Evolutionary conservation across 2,797 vertebrate genomes (phyloP).

Genomic region (Jordanella pulchra): DNA sequence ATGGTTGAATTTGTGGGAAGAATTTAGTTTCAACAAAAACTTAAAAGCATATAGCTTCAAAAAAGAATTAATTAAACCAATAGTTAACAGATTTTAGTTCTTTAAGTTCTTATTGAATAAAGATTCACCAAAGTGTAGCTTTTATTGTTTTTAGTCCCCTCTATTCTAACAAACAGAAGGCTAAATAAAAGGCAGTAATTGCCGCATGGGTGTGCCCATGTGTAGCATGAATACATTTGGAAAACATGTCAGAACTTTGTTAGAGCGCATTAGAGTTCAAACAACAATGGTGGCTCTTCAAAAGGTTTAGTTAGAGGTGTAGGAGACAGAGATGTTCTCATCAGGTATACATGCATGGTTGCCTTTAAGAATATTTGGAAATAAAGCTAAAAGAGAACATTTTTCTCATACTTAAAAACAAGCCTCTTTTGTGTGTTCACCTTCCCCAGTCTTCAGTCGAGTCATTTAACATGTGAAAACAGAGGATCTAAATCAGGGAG

Average conservation of each 20-base stretch:
- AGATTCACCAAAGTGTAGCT: neutral
- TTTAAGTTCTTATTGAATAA: neutral
- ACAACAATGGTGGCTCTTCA: too few species aligned
- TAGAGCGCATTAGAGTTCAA: too few species aligned
- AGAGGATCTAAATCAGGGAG: constrained; percentile 12
- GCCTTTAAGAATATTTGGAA: neutral
- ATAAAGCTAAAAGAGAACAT: constrained; percentile 18
- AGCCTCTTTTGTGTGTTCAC: constrained; percentile 48
- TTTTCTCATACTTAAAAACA: constrained; percentile 21
- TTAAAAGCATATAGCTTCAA: neutral
- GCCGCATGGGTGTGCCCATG: neutral
- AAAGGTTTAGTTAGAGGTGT: too few species aligned
- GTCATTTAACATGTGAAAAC: constrained; percentile 43
- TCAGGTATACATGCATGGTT: neutral
- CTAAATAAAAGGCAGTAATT: neutral
- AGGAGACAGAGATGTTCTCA: too few species aligned
- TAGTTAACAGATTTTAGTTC: neutral
- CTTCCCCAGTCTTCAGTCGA: too few species aligned
- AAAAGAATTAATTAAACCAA: neutral
- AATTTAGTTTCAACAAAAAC: neutral
- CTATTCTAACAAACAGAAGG: neutral
- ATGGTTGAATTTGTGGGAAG: constrained; percentile 22
- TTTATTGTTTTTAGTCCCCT: neutral
- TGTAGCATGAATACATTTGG: neutral
- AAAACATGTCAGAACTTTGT: neutral